A percentile compares a stretch with the other conserved stretches of the same genome.
Conservation (phyloP, 2,113 vertebrate genomes). For the Psophia crepitans region DNA sequence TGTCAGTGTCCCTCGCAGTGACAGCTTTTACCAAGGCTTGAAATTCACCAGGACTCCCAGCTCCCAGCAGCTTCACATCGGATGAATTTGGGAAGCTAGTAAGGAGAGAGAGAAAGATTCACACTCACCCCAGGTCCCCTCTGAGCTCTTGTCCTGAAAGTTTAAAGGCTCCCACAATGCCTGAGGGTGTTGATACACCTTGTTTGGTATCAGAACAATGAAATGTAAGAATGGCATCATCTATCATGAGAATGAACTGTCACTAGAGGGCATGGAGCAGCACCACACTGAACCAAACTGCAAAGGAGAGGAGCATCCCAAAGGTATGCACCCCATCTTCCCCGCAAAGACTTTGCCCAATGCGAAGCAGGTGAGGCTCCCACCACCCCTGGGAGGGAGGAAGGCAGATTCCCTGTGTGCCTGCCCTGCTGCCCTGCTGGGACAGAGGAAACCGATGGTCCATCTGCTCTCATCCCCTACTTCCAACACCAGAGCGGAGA, state of each 20-base stretch:
- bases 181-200: background rate
- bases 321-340: background rate
- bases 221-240: background rate
- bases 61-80: background rate
- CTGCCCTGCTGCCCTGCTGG: background rate
- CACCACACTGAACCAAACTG: background rate
- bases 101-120: background rate
- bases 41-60: background rate
- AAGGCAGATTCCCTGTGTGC: background rate
- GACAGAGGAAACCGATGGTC: background rate
- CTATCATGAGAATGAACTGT: background rate
- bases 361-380: fast-evolving
- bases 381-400: background rate
- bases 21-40: background rate
- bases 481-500: background rate
- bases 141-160: background rate
- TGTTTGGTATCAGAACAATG: background rate
- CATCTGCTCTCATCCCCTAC: fast-evolving
- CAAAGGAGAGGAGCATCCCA: background rate
- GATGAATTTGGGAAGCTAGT: background rate
- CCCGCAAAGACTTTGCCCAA: background rate
- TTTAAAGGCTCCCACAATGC: background rate
- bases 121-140: background rate
- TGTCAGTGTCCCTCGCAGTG: background rate
- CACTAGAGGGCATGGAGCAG: background rate